phyloP scores from a whole-genome alignment of 2,113 vertebrate genomes.

The Strix aluco region DNA sequence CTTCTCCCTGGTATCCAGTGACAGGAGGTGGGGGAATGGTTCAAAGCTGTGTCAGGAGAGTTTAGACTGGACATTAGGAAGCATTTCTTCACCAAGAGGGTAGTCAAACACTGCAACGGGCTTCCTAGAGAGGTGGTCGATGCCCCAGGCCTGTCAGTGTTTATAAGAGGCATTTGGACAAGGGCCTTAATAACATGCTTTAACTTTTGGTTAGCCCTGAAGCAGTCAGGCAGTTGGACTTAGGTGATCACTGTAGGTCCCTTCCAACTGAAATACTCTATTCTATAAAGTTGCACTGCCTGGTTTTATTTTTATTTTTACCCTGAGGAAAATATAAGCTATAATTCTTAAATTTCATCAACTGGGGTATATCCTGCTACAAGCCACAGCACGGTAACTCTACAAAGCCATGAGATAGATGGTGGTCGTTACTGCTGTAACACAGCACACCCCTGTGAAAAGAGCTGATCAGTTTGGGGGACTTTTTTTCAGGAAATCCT shows the following conservation, averaged over 20 bases:
- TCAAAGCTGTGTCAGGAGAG: too few relatives aligned
- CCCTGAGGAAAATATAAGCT: background rate
- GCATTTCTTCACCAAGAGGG: too few relatives aligned
- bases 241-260: background rate
- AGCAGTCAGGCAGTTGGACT: too few relatives aligned
- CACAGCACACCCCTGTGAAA: background rate
- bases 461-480: background rate
- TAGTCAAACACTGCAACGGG: background rate
- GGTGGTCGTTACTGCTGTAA: background rate
- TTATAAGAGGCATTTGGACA: background rate
- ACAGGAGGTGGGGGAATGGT: too few relatives aligned
- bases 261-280: background rate
- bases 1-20: too few relatives aligned
- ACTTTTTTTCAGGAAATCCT: background rate
- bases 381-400: background rate
- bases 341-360: background rate
- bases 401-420: background rate
- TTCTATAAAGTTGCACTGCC: background rate
- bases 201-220: too few relatives aligned
- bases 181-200: background rate
- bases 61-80: too few relatives aligned
- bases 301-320: background rate
- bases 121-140: background rate
- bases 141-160: background rate
- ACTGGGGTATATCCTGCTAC: background rate